These are phyloP conservation scores for Dastarcus helophoroides DNA, from an alignment of 2,888 invertebrate genomes.

Conservation along the genomic window DNA sequence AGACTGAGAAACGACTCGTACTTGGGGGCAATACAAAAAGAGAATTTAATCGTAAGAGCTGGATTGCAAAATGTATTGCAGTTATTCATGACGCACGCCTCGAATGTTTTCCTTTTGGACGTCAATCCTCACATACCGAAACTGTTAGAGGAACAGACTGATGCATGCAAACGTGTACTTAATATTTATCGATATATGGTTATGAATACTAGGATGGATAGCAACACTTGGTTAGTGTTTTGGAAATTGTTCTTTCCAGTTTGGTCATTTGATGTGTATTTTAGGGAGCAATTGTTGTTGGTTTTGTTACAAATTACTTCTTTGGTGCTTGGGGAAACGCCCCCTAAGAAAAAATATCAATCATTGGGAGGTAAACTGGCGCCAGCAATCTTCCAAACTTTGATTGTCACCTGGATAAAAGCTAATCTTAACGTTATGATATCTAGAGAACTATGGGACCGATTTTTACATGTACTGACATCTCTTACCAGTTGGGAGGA, in stretches of 20 bases:
- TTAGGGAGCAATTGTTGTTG: slow-evolving; percentile 73
- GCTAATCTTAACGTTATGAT: slow-evolving; percentile 91
- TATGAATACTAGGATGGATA: slow-evolving; percentile 91
- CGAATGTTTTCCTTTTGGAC: slow-evolving; percentile 82
- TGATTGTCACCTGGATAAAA: slow-evolving; percentile 96
- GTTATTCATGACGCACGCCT: slow-evolving; percentile 89
- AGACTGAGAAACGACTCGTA: slow-evolving; percentile 76
- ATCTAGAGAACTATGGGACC: slow-evolving; percentile 83
- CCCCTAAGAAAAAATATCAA: slow-evolving; percentile 63
- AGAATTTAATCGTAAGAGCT: slow-evolving; percentile 68
- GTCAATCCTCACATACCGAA: slow-evolving; percentile 50
- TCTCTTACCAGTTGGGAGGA: slow-evolving; percentile 90
- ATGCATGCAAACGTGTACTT: slow-evolving; percentile 89
- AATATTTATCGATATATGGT: slow-evolving; percentile 96
- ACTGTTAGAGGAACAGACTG: slow-evolving; percentile 83
- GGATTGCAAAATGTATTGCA: slow-evolving; percentile 76
- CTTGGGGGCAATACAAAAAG: slow-evolving; percentile 69
- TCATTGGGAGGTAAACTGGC: slow-evolving; percentile 71
- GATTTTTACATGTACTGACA: slow-evolving; percentile 76
- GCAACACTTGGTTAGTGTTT: slow-evolving; percentile 67
- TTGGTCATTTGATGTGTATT: slow-evolving; percentile 15
- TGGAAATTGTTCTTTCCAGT: slow-evolving; percentile 8
- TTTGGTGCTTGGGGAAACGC: slow-evolving; percentile 69
- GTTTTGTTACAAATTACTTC: slow-evolving; percentile 88
- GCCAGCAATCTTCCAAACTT: slow-evolving; percentile 80